These are phyloP conservation scores for Lethocerus indicus DNA, from an alignment of 1,140 invertebrate species.

Conservation along the genomic window DNA sequence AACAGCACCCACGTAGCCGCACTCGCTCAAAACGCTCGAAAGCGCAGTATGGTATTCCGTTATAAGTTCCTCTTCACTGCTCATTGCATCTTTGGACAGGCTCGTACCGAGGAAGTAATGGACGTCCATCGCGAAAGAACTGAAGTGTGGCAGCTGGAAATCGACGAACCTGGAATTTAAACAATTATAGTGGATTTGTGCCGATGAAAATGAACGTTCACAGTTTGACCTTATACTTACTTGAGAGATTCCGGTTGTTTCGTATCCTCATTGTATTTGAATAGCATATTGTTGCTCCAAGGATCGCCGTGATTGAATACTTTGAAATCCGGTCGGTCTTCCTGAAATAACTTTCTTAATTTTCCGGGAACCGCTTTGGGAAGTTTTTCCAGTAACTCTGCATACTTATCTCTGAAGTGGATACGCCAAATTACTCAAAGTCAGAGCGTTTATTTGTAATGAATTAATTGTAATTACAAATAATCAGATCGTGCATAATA, in stretches of 20 bases:
- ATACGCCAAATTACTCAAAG: too few relatives aligned
- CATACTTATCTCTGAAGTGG: too few relatives aligned
- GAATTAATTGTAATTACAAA: too few relatives aligned
- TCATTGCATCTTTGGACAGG: neutral
- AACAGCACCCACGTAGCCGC: neutral
- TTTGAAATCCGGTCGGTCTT: too few relatives aligned
- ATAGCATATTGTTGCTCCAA: slow-evolving; percentile 37
- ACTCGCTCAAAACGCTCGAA: neutral
- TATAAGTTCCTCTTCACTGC: neutral
- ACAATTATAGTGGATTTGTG: neutral
- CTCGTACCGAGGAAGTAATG: slow-evolving; percentile 9
- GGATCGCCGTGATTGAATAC: slow-evolving; percentile 32
- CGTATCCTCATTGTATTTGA: slow-evolving; percentile 14
- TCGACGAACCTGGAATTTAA: slow-evolving; percentile 10
- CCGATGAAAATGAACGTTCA: too few relatives aligned
- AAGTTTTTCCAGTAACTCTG: too few relatives aligned
- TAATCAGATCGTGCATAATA: too few relatives aligned
- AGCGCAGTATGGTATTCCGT: neutral
- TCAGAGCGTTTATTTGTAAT: too few relatives aligned
- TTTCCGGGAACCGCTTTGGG: too few relatives aligned
- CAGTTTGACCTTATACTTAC: too few relatives aligned
- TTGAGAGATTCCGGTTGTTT: slow-evolving; percentile 10
- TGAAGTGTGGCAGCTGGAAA: slow-evolving; percentile 13
- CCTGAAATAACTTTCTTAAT: too few relatives aligned
- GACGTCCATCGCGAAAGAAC: slow-evolving; percentile 8